Percentiles rank a stretch among this genome's conserved stretches.
These are phyloP conservation scores for Coilia nasus DNA, from an alignment of 2,797 vertebrate genomes.

Conservation along the genomic window DNA sequence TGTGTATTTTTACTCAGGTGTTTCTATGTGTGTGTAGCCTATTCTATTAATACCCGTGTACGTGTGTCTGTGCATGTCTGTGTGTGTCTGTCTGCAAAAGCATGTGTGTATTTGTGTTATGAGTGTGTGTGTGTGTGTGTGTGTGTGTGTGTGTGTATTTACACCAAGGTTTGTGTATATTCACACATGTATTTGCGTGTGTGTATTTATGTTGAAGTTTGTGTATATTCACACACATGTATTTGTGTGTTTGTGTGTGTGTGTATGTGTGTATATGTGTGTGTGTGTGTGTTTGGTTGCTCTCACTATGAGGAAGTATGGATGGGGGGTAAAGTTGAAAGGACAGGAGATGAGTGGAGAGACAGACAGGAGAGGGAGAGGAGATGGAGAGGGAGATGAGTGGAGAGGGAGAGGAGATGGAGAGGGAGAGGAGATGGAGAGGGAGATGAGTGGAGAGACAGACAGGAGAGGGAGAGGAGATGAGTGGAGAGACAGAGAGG, in stretches of 20 bases:
- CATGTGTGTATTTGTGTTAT: background rate
- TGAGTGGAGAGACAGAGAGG: no score
- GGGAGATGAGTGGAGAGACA: background rate
- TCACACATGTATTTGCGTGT: background rate
- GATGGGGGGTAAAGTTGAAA: constrained; percentile 7
- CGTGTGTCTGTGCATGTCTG: background rate
- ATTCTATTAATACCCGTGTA: no score
- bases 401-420: background rate
- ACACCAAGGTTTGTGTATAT: no score
- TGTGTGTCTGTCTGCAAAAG: background rate
- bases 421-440: constrained; percentile 14
- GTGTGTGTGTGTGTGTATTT: background rate
- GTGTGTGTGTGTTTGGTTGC: background rate
- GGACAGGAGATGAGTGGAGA: background rate
- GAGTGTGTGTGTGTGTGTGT: constrained; percentile 14
- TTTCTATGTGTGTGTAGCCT: background rate
- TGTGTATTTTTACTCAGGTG: background rate
- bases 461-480: background rate
- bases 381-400: constrained; percentile 35
- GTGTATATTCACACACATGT: background rate
- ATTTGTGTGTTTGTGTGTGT: background rate
- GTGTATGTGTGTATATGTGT: background rate
- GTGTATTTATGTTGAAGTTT: background rate
- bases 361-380: no score
- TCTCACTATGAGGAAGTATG: background rate